These are phyloP conservation scores for Synergus itoensis DNA, from an alignment of 2,888 invertebrate genomes.

Conservation along the genomic window DNA sequence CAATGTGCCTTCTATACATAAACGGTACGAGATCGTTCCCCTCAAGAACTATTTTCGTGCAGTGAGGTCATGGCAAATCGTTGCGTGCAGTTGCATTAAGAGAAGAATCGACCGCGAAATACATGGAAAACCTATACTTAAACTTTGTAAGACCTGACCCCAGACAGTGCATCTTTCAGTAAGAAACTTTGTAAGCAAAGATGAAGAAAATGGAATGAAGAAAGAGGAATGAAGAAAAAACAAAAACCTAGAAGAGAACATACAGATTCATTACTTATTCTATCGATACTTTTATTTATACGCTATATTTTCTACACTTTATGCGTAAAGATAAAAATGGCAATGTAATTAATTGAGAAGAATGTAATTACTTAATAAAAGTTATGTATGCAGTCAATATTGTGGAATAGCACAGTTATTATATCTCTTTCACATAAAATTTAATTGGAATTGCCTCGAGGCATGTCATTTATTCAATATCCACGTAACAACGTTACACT, in stretches of 20 bases:
- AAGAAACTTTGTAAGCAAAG: neutral
- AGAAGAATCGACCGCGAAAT: constrained; percentile 28
- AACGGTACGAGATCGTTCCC: constrained; percentile 41
- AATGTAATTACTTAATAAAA: neutral
- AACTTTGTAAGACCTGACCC: constrained; percentile 1
- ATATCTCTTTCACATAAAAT: constrained; percentile 19
- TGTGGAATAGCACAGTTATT: neutral
- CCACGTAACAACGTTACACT: constrained; percentile 8
- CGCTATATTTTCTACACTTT: neutral
- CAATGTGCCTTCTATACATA: constrained; percentile 40
- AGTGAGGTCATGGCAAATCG: constrained; percentile 39
- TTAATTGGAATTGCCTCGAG: constrained; percentile 17
- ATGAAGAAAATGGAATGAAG: neutral
- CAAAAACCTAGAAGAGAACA: neutral
- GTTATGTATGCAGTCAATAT: neutral
- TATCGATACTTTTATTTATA: neutral
- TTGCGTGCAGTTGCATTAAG: constrained; percentile 37
- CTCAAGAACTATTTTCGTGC: constrained; percentile 38
- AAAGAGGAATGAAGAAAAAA: neutral
- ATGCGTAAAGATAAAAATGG: neutral
- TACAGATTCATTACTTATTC: neutral
- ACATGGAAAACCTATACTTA: constrained; percentile 22
- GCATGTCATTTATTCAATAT: constrained; percentile 9
- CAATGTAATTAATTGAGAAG: neutral
- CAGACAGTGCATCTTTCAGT: neutral